Percentiles rank a stretch among this genome's conserved stretches.
phyloP scores from a whole-genome alignment of 2,113 vertebrate genomes.

The Lethenteron camtschaticum region DNA sequence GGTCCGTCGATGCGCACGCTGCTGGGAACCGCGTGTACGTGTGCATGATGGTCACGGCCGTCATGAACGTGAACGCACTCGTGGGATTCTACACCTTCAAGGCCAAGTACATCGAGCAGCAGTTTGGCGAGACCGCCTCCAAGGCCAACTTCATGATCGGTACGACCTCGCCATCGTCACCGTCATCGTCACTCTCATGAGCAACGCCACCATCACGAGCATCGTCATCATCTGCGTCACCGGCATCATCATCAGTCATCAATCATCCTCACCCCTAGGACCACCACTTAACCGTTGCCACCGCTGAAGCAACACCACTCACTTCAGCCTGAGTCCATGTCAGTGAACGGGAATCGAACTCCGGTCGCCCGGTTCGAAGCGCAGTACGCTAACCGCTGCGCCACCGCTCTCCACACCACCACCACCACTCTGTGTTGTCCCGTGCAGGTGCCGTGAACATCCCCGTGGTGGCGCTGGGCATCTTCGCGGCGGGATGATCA shows the following conservation, averaged over 20 bases:
- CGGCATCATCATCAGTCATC: too few relatives aligned
- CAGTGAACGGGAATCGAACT: too few relatives aligned
- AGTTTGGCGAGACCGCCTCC: slow-evolving; percentile 61
- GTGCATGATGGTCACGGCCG: slow-evolving; percentile 46
- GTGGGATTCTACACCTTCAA: slow-evolving; percentile 91
- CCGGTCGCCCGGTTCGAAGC: too few relatives aligned
- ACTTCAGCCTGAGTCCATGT: too few relatives aligned
- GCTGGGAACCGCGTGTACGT: slow-evolving; percentile 48
- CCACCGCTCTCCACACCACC: too few relatives aligned
- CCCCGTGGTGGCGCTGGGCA: slow-evolving; percentile 65
- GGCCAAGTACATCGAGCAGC: slow-evolving; percentile 79
- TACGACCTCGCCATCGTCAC: slow-evolving; percentile 13
- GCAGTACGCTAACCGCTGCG: too few relatives aligned
- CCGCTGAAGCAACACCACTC: too few relatives aligned
- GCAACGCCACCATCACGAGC: too few relatives aligned
- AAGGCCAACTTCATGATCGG: slow-evolving; percentile 79
- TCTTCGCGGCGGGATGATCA: slow-evolving; percentile 58
- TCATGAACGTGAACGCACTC: slow-evolving; percentile 65
- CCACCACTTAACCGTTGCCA: too few relatives aligned
- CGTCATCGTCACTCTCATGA: too few relatives aligned
- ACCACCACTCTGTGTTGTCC: slow-evolving; percentile 5
- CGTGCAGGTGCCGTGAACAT: slow-evolving; percentile 56
- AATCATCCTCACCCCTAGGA: too few relatives aligned
- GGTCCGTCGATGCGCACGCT: slow-evolving; percentile 49
- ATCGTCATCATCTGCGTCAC: too few relatives aligned